Percentiles rank a stretch among this genome's conserved stretches.
phyloP scores from a whole-genome alignment of 2,797 vertebrate species.

The Streptopelia turtur region DNA sequence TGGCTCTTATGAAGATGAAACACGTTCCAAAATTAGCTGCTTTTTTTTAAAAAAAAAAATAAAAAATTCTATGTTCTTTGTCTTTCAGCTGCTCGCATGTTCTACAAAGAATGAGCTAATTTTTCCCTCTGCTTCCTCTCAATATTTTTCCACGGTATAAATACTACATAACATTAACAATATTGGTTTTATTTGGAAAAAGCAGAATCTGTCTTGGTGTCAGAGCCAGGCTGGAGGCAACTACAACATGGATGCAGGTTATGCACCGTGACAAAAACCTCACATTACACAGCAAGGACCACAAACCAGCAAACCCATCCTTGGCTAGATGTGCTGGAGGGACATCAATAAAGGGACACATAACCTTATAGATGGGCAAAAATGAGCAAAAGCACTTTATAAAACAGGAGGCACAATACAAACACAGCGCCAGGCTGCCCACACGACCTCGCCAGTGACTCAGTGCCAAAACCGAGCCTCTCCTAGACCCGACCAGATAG shows the following conservation, averaged over 20 bases:
- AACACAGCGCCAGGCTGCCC: not conserved
- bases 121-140: slow-evolving; percentile 6
- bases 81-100: slow-evolving; percentile 29
- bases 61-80: not conserved
- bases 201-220: not conserved
- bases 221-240: not conserved
- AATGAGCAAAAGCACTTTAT: not conserved
- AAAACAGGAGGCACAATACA: not conserved
- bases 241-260: not conserved
- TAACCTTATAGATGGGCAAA: not conserved
- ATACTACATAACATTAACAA: slow-evolving; percentile 8
- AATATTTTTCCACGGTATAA: not conserved
- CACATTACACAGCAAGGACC: accelerated
- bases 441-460: slow-evolving; percentile 13
- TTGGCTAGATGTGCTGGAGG: not conserved
- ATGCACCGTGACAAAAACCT: accelerated
- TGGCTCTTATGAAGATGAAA: slow-evolving; percentile 44
- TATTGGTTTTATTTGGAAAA: not conserved
- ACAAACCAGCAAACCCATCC: not conserved
- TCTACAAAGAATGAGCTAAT: slow-evolving; percentile 12
- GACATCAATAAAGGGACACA: not conserved
- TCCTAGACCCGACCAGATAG: not conserved
- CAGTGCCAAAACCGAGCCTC: slow-evolving; percentile 12
- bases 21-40: slow-evolving; percentile 49
- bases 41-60: not conserved